These are phyloP conservation scores for Lophura nycthemera DNA, from an alignment of 2,113 vertebrate species.

Conservation along the genomic window DNA sequence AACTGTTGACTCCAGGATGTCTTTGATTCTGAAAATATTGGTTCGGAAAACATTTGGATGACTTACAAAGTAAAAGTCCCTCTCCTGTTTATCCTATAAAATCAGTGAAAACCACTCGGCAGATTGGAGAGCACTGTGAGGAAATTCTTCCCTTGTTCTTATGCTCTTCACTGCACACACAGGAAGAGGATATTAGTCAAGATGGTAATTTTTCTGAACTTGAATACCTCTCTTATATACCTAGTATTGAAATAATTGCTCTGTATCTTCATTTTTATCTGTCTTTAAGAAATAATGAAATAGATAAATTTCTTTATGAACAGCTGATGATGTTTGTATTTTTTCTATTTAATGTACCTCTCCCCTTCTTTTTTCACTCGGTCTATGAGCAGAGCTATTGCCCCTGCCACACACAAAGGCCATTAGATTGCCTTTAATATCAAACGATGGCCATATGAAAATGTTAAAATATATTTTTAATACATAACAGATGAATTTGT, in stretches of 20 bases:
- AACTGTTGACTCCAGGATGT: background rate
- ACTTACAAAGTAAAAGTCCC: background rate
- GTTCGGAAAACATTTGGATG: background rate
- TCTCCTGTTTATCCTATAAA: background rate
- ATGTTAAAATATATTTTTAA: background rate
- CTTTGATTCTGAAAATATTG: background rate
- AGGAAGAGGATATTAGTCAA: background rate
- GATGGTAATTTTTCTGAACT: background rate
- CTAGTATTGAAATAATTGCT: background rate
- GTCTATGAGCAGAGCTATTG: rapidly evolving
- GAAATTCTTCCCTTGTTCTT: background rate
- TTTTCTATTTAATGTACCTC: background rate
- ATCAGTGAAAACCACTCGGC: background rate
- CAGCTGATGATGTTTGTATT: background rate
- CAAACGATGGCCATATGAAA: background rate
- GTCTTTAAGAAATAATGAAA: background rate
- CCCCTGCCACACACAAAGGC: background rate
- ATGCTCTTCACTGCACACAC: background rate
- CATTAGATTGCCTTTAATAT: background rate
- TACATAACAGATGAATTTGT: background rate
- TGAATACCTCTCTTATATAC: background rate
- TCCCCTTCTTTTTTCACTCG: background rate
- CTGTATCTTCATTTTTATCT: background rate
- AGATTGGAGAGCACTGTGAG: background rate
- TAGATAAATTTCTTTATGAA: background rate